Percentiles rank a stretch among this genome's conserved stretches.
Conservation (phyloP, 2,888 invertebrate genomes). For the Patella caerulea region DNA sequence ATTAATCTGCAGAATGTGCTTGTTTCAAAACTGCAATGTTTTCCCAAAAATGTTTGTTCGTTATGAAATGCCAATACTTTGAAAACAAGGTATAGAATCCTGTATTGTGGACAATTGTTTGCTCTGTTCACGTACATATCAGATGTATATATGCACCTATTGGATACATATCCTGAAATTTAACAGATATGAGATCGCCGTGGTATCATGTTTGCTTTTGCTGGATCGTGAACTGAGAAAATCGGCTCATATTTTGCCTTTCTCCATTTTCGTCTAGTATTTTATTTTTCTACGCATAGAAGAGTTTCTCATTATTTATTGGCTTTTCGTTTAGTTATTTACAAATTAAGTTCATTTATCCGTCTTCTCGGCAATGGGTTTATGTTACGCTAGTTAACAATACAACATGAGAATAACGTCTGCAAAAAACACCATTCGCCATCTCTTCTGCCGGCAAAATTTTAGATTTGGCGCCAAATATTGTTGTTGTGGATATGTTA, state of each 20-base stretch:
- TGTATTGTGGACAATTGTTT: too few relatives aligned
- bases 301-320: constrained; percentile 6
- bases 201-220: too few relatives aligned
- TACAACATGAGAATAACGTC: background rate
- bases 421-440: background rate
- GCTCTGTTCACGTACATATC: too few relatives aligned
- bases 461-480: constrained; percentile 1
- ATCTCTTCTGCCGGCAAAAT: background rate
- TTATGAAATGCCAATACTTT: too few relatives aligned
- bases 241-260: background rate
- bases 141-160: too few relatives aligned
- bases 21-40: too few relatives aligned
- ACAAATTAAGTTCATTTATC: constrained; percentile 10
- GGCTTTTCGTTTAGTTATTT: background rate
- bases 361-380: constrained; percentile 9
- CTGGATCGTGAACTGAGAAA: too few relatives aligned
- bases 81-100: too few relatives aligned
- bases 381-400: constrained; percentile 11
- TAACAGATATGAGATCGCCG: too few relatives aligned
- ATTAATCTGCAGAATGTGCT: too few relatives aligned
- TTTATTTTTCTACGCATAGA: constrained; percentile 10
- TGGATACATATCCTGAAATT: too few relatives aligned
- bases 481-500: background rate
- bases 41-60: too few relatives aligned
- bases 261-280: constrained; percentile 1